Evolutionary conservation across 2,113 vertebrate species (phyloP), one percentile per base, ranked within the genome.

Genomic region (Dolichallabes microphthalmus): DNA sequence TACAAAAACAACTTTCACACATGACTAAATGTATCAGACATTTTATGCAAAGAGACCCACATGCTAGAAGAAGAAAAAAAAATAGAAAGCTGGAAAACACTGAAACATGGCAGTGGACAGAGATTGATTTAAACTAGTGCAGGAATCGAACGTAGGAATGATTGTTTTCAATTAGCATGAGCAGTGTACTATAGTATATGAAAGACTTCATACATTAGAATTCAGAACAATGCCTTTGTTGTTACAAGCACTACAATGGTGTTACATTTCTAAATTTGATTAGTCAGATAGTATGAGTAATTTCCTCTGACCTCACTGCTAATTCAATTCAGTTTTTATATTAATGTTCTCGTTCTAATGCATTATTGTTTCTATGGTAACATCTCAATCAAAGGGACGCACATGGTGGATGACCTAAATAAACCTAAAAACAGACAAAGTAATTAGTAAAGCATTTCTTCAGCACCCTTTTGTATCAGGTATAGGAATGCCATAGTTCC

Each of bases 291-390:
- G 19, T 39, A 25, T 45, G 69, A 73, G 45, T 25, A 11, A 45
- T 73, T 73, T 73, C 8, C 32, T 69, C 7, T 39, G 66, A 73
- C 20, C 45, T 50, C 5, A 4, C 4, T 45, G 35, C 20, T 22
- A 73, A 73, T 73, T 73, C 69, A 45, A 45, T 45, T 73, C 69
- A 45, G 35, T 35, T 73, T 45, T 73, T 50, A 73, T 45, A 73
- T 50, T 35, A 50, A 73, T 50, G 20, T 25, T 7, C 35, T 73
- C 45, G 10, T 45, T 73, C 8, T 35, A 69, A 69, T 39, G 20
- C 8, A 1, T 71, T 12, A 73, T 50, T 13, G 69, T 25, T 25
- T 50, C 20, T 45, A 50, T 73, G 50, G 39, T 25, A 73, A 50
- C 39, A 22, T 20, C 20, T 50, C 20, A 25, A 45, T 50, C 20